These are phyloP conservation scores for Montipora capricornis DNA, from an alignment of 64 coral and sea anemone genomes.

Conservation along the genomic window DNA sequence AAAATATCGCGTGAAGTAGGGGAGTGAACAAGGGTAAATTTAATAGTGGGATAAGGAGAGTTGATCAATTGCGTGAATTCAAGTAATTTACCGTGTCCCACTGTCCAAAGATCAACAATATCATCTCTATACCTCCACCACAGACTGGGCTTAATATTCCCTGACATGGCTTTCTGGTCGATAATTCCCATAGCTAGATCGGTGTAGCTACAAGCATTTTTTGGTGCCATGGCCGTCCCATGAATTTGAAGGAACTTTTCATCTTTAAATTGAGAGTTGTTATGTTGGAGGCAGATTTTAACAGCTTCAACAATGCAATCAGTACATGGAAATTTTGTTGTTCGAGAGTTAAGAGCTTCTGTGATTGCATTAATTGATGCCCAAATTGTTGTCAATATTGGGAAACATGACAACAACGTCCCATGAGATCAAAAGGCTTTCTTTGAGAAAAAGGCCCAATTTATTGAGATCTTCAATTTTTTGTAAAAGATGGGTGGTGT, in stretches of 20 bases:
- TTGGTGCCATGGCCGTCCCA: constrained; percentile 32
- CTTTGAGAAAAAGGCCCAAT: too few relatives aligned
- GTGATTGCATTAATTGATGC: too few relatives aligned
- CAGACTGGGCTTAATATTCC: background rate
- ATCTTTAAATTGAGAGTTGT: constrained; percentile 34
- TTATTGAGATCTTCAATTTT: too few relatives aligned
- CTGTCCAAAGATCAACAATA: constrained; percentile 43
- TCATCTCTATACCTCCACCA: constrained; percentile 61
- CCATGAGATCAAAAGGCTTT: background rate
- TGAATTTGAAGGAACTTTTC: constrained; percentile 12
- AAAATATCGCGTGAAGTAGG: constrained; percentile 10
- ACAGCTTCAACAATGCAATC: constrained; percentile 32
- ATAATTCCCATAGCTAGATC: constrained; percentile 32
- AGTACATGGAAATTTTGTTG: background rate
- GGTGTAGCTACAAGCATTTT: constrained; percentile 34
- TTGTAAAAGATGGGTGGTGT: background rate
- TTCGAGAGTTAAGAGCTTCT: too few relatives aligned
- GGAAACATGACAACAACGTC: constrained; percentile 1
- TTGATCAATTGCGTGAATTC: constrained; percentile 36
- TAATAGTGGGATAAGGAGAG: constrained; percentile 11
- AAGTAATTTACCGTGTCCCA: background rate
- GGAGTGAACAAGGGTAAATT: constrained; percentile 17
- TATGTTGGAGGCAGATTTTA: constrained; percentile 25
- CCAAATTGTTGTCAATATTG: too few relatives aligned
- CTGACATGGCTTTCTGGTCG: background rate